Conservation (phyloP, 2,113 vertebrate genomes). For the Phaethon lepturus region DNA sequence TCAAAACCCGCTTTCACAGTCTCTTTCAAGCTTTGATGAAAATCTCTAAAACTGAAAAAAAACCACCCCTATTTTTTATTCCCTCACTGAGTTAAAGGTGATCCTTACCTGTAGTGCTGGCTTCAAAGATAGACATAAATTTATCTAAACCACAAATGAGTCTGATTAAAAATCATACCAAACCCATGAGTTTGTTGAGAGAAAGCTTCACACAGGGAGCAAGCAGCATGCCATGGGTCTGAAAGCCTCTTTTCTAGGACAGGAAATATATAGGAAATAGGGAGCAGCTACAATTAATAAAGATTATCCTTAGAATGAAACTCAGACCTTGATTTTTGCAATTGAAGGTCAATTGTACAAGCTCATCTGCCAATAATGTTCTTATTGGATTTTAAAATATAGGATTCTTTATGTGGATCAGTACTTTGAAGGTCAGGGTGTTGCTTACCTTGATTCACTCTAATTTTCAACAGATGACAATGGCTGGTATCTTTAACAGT, state of each 20-base stretch:
- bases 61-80: neutral
- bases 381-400: neutral
- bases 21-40: neutral
- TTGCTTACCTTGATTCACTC: neutral
- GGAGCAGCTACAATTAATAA: neutral
- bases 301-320: neutral
- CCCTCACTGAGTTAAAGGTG: neutral
- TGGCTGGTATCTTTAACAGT: neutral
- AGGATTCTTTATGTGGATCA: neutral
- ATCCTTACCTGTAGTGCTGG: neutral
- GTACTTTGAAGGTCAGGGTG: neutral
- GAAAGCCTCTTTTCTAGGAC: neutral
- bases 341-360: neutral
- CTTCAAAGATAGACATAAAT: neutral
- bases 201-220: neutral
- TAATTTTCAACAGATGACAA: neutral
- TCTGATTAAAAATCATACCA: neutral
- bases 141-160: neutral
- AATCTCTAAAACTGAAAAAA: neutral
- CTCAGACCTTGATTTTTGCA: neutral
- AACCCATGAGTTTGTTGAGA: neutral
- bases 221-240: neutral
- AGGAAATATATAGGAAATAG: neutral
- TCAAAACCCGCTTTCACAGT: neutral
- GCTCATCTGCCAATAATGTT: neutral